A percentile compares a stretch with the other conserved stretches of the same genome.
Conservation (phyloP, 2,797 vertebrate genomes). For the Karalla daura region DNA sequence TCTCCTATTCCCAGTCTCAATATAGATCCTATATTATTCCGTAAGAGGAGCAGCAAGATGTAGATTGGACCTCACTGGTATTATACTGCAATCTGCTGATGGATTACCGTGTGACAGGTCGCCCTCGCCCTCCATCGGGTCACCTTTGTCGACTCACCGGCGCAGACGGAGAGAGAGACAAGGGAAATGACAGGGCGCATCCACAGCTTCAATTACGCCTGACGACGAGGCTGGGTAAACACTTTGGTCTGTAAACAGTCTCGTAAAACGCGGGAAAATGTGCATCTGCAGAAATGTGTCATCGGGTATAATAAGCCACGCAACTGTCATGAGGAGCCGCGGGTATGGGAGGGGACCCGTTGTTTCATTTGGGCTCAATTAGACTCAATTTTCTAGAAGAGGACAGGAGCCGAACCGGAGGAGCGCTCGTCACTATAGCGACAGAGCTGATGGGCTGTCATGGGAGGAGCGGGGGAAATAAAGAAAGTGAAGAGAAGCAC, state of each 20-base stretch:
- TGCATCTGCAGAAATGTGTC: conserved; percentile 21
- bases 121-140: conserved; percentile 30
- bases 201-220: conserved; percentile 15
- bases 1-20: conserved; percentile 2
- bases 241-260: conserved; percentile 9
- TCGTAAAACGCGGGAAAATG: conserved; percentile 26
- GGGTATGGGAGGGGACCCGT: conserved; percentile 26
- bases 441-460: conserved; percentile 67
- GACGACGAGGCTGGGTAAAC: conserved; percentile 13
- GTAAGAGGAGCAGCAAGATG: conserved; percentile 29
- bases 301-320: conserved; percentile 26
- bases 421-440: conserved; percentile 60
- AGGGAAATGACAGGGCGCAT: conserved; percentile 13
- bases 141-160: conserved; percentile 22
- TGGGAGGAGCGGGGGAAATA: conserved; percentile 25
- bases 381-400: conserved; percentile 44
- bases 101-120: conserved; percentile 32
- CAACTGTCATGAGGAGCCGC: conserved; percentile 30
- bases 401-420: conserved; percentile 49
- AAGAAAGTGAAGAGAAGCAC: conserved; percentile 12
- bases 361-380: conserved; percentile 66
- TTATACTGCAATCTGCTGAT: conserved; percentile 16
- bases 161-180: conserved; percentile 11
- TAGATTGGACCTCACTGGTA: conserved; percentile 39
- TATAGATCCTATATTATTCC: conserved; percentile 29